Base-by-base conservation (phyloP, 2,888 invertebrate genomes). In the Drosophila neoperkinsi region DNA sequence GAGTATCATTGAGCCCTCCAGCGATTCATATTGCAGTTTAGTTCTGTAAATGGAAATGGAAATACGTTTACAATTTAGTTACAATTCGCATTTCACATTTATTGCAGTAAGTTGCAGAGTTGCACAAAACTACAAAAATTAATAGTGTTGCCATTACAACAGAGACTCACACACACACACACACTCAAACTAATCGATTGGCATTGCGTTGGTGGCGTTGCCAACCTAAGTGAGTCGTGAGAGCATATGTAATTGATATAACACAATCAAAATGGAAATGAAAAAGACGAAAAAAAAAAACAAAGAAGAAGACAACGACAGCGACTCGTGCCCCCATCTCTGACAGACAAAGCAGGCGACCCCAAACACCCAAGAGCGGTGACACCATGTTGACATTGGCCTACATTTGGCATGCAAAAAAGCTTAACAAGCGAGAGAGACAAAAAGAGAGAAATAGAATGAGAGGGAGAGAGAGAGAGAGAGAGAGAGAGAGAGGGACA, bases 1-100 rank as follows among this genome's bases (percentile, higher is more conserved):
- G 50, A 93, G 90, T 66, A 93, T 92, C 91, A 93, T 92, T 0
- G 93, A 92, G 46, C 93, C 93, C 59, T 93, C 93, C 28, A 93
- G 71, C 4, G 93, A 93, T 79, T 93, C 93, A 61, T 92, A 93
- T 72, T 93, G 93, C 46, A 93, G 79, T 87, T 92, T 91, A 2
- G 92, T 93, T 88, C 93, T 93, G 83, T 67, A 73, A 84, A 60
- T 36, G 34, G 41, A 83, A 81, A 50, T 38, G 61, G 57, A 64
- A 55, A 55, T 18, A 56, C 13, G n/a, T 16, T 25, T 3, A 56
- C 9, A n/a, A 56, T 30, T 56, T 38, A 56, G 38, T 38, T 41
- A 56, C 28, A 28, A 25, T 25, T 55, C 56, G 52, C 25, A 66
- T 57, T 63, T 62, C 46, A 25, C 21, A 81, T 61, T 55, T 57